Evolutionary conservation across 1,140 invertebrate species (phyloP), one percentile per base, ranked within the genome.

Genomic region (Camponotus floridanus): DNA sequence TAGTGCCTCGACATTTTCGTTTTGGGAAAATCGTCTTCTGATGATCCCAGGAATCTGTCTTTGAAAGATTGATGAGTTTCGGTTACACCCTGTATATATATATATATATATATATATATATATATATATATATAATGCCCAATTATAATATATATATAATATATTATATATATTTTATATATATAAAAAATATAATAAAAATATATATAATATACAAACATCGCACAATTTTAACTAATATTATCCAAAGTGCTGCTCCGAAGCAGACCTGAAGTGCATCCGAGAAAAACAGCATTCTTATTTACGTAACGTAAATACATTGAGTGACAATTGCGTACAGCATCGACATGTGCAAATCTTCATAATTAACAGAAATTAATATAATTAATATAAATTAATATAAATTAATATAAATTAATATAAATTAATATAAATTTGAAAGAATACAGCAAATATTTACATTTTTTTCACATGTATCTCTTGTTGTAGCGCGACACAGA

Each of bases 231-330:
- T 65, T 67, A 42, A 67, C 2, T 81, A 36, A 7, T 59, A 6
- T 11, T 33, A 18, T 45, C 18, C 8, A 26, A 51, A 45, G 15
- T 71, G n/a, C 57, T 61, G 13, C 21, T 13, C 31, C 39, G 51
- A 81, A 59, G 36, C 21, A 51, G 39, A 2, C 26, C 51, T 57
- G 39, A 39, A 61, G 6, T 67, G 57, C 15, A 51, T 71, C 51
- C 33, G 36, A 18, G 26, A 59, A 21, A 73, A 73, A 73, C 64
- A 80, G 15, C 65, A 57, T 71, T 80, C 62, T 81, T 81, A 81
- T 81, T 73, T 73, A 81, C 45, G 15, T 11, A 59, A 71, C 9
- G 33, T 71, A n/a, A 36, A 57, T 45, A 13, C 36, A 45, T 59
- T 36, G 51, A 73, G 59, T 57, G 9, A n/a, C 15, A 8, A 45